These are phyloP conservation scores for Cepaea nemoralis DNA, from an alignment of 1,140 invertebrate genomes.

Conservation along the genomic window DNA sequence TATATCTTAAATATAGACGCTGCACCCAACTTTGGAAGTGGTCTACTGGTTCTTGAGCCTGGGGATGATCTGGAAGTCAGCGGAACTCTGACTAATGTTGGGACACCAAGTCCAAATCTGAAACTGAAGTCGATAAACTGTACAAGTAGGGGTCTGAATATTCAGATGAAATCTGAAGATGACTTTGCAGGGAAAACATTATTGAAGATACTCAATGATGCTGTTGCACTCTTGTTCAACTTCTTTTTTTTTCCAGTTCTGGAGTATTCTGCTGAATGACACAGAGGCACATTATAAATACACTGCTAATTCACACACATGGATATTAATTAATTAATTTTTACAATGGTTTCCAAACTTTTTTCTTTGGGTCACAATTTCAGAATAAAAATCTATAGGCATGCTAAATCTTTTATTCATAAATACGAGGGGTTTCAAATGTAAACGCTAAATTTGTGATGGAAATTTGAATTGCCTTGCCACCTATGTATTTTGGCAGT, in stretches of 20 bases:
- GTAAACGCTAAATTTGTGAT: no score
- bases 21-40: conserved; percentile 53
- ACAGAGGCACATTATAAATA: no score
- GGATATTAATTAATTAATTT: no score
- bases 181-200: conserved; percentile 54
- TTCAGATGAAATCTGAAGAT: conserved; percentile 51
- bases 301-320: no score
- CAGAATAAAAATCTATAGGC: no score
- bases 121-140: conserved; percentile 58
- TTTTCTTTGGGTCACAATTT: no score
- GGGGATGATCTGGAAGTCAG: conserved; percentile 55
- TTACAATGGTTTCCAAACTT: no score
- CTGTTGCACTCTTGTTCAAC: conserved; percentile 57
- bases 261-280: conserved; percentile 42
- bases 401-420: no score
- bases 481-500: no score
- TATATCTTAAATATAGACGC: conserved; percentile 46
- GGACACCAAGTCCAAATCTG: conserved; percentile 46
- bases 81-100: conserved; percentile 51
- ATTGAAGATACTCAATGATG: conserved; percentile 48
- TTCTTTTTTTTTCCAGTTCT: conserved; percentile 64
- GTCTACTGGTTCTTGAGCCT: conserved; percentile 44
- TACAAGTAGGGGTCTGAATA: conserved; percentile 48
- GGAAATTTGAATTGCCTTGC: no score
- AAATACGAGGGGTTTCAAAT: no score